Conservation (phyloP, 2,888 invertebrate genomes). For the Dryadula phaetusa region DNA sequence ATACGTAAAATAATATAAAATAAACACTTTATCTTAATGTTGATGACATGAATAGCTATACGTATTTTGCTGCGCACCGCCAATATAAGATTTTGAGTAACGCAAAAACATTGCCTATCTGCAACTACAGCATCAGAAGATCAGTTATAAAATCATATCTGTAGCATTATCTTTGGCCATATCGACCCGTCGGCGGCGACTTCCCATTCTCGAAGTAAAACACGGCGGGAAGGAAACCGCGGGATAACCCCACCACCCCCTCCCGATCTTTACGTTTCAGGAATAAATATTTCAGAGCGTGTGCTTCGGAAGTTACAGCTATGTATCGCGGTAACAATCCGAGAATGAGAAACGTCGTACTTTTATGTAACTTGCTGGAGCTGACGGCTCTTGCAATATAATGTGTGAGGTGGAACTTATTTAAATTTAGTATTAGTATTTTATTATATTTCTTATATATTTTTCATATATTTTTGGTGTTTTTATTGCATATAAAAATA, state of each 20-base stretch:
- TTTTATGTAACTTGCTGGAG: slow-evolving; percentile 63
- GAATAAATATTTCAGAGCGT: slow-evolving; percentile 85
- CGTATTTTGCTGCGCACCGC: background rate
- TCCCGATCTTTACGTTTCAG: slow-evolving; percentile 84
- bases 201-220: slow-evolving; percentile 85
- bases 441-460: background rate
- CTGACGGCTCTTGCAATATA: slow-evolving; percentile 18
- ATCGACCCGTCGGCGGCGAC: slow-evolving; percentile 83
- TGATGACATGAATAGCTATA: background rate
- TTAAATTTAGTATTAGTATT: background rate
- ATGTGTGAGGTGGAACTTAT: background rate
- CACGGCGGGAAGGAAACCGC: slow-evolving; percentile 84
- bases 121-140: slow-evolving; percentile 29
- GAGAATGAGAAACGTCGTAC: slow-evolving; percentile 76
- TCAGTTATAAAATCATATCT: slow-evolving; percentile 49
- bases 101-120: background rate
- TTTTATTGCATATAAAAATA: too few relatives aligned
- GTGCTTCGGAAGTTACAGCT: slow-evolving; percentile 83
- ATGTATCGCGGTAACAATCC: slow-evolving; percentile 83
- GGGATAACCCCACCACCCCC: slow-evolving; percentile 76
- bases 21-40: background rate
- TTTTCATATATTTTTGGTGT: too few relatives aligned
- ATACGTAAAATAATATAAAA: too few relatives aligned
- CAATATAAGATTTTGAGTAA: background rate
- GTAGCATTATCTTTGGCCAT: slow-evolving; percentile 75